Base-by-base conservation (phyloP, 2,888 invertebrate species). In the Tyria jacobaeae region DNA sequence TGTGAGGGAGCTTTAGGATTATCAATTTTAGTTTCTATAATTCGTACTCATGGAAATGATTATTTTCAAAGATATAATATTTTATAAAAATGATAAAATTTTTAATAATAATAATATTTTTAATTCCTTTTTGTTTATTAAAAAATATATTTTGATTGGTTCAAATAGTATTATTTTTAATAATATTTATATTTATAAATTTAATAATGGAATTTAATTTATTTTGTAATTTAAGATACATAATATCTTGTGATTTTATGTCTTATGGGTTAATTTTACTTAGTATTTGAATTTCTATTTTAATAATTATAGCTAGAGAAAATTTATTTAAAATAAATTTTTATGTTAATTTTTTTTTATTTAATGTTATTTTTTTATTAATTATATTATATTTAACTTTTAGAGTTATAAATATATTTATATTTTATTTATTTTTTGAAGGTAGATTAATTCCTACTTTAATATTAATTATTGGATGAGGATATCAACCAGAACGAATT, bases 351-450 rank as follows among this genome's bases (percentile, higher is more conserved):
- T 91, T 94, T 89, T 95, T 95, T 94, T 82, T 91, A 79, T 86
- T 95, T 75, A 89, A 94, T 86, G 66, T 95, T 79, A 66, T 95
- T 75, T 71, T 95, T 70, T 91, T 95, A 85, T 81, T 95, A 82
- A 71, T 95, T 76, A 89, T 94, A 79, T 94, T 96, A 87, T 84
- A 89, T 88, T 74, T 95, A 76, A 94, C 94, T 84, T 96, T 96
- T 95, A 89, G 85, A 62, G 83, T 87, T 7, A 84, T 93, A 84
- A 95, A 94, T 94, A 89, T 96, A 83, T 92, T 96, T 90, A 76
- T 94, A 79, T 96, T 96, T 95, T 96, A 96, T 95, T 90, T 96
- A 86, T 95, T 95, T 94, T 96, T 96, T 95, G 96, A 96, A 64
- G 86, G 92, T 3, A 95, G 95, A 3, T 92, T 96, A 88, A 95